Evolutionary conservation across 2,797 vertebrate genomes (phyloP), one percentile per base, ranked within the genome.

Genomic region (Momotus momota): DNA sequence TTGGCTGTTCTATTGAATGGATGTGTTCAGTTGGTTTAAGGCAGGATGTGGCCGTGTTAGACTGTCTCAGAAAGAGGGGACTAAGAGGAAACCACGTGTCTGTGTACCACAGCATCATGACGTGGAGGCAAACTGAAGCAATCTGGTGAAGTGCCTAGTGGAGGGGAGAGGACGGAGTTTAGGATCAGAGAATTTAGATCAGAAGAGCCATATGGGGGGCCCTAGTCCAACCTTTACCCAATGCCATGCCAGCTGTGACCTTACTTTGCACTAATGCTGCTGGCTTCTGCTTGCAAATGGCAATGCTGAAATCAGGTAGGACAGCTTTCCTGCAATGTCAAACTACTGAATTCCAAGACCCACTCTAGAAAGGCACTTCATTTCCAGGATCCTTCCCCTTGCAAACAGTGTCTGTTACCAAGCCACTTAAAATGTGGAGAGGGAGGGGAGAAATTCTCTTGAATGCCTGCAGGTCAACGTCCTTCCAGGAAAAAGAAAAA

Each of bases 401-500:
- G 20, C 46, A 80, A 58, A 54, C 3, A 41, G 5, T 23, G 55
- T 45, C 72, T 49, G 61, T 40, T 65, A 74, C 65, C 61, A 83
- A 66, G 72, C 52, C 10, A 4, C n/a, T 3, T 20, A 49, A 83
- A 92, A 83, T 21, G 10, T 25, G 35, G n/a, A 77, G 57, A 64
- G 49, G 48, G 45, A 70, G 70, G 57, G 41, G 29, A 9, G 23
- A 70, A 83, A 43, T n/a, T 25, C 16, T 73, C 48, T 73, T 62
- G 64, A 77, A 65, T 46, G 65, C 40, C 64, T 80, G 60, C 51
- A 83, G 80, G 86, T 86, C 77, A 46, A 7, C 54, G 81, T 83
- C 69, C 69, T 92, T 88, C 69, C 80, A 88, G 80, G 82, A 27
- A 45, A 65, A 38, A 57, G 14, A n/a, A 88, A 35, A 33, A 49